Evolutionary conservation across 2,113 vertebrate species (phyloP).

Genomic region (Tragulus kanchil): DNA sequence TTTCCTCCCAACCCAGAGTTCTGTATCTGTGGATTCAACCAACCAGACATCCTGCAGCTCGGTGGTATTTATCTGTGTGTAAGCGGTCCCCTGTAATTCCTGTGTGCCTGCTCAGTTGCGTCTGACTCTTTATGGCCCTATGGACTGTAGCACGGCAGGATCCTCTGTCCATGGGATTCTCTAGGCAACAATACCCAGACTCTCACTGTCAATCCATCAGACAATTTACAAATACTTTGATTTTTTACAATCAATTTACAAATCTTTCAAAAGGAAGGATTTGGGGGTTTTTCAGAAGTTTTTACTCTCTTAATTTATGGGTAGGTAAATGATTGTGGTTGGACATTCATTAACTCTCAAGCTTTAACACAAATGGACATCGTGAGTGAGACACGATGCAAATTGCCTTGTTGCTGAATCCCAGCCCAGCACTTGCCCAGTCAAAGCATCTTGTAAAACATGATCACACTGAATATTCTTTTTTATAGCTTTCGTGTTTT

Average conservation of each 20-base stretch:
- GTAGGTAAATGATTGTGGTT: not conserved
- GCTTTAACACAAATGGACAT: not conserved
- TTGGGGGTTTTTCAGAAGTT: not conserved
- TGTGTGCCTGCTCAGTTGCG: not conserved
- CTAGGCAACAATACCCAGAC: not conserved
- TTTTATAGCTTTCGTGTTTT: not conserved
- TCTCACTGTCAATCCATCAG: not conserved
- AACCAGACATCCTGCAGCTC: not conserved
- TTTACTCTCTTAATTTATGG: constrained; percentile 1
- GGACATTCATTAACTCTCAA: not conserved
- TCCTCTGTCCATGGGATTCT: not conserved
- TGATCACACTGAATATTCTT: not conserved
- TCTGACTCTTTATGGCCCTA: not conserved
- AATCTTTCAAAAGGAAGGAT: not conserved
- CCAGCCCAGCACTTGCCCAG: not conserved
- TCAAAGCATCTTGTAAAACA: not conserved
- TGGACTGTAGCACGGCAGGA: not conserved
- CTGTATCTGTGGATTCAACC: not conserved
- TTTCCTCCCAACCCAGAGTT: not conserved
- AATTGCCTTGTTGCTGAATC: not conserved
- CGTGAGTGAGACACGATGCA: not conserved
- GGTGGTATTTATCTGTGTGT: not conserved
- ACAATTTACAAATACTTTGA: not conserved
- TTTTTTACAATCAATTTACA: not conserved
- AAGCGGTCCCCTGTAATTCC: too few relatives aligned